A percentile compares a stretch with the other conserved stretches of the same genome.
phyloP scores from a whole-genome alignment of 2,888 invertebrate genomes.

The Parelbella ahira region DNA sequence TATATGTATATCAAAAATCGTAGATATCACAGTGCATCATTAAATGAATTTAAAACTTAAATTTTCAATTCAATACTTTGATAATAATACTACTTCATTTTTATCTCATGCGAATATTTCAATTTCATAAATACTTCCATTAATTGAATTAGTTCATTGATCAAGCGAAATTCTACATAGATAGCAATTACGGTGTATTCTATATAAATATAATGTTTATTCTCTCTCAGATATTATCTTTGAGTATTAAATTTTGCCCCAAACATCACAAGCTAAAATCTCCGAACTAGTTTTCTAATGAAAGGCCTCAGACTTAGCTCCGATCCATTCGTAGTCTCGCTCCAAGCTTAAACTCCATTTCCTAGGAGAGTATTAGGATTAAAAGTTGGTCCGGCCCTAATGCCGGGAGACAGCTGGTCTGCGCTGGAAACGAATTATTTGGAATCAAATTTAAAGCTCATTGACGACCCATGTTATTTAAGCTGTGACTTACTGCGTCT shows the following conservation, averaged over 20 bases:
- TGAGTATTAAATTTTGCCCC: constrained; percentile 19
- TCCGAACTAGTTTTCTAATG: constrained; percentile 22
- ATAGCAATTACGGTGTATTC: no score
- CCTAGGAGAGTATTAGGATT: constrained; percentile 70
- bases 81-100: no score
- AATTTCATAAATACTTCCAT: no score
- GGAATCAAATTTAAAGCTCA: constrained; percentile 33
- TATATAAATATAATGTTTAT: no score
- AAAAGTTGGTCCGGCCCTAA: constrained; percentile 62
- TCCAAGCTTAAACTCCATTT: constrained; percentile 68
- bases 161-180: no score
- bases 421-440: constrained; percentile 39
- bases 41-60: no score
- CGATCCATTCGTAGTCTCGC: constrained; percentile 31
- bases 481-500: constrained; percentile 4
- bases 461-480: constrained; percentile 25
- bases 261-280: constrained; percentile 14
- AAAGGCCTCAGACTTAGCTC: constrained; percentile 22
- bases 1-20: no score
- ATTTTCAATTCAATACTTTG: no score
- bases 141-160: no score
- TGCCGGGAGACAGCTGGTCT: constrained; percentile 47
- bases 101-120: no score
- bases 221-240: no score
- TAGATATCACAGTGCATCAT: no score